Evolutionary conservation across 2,797 vertebrate species (phyloP), one percentile per base, ranked within the genome.

Genomic region (Potorous gilbertii): DNA sequence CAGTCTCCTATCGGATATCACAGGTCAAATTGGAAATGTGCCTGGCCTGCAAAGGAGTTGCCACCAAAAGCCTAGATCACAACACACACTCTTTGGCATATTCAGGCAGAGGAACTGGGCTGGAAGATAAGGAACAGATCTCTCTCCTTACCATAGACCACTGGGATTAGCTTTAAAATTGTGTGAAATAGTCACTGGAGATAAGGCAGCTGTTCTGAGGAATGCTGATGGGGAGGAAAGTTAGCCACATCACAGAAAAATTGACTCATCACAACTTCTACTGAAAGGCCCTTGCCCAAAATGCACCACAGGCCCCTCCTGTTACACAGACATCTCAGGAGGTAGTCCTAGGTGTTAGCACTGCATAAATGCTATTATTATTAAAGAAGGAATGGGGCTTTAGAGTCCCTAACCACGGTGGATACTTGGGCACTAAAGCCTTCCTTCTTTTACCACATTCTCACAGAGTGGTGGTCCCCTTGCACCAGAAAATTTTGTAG

Each of bases 171-270:
- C 98, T 99, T 99, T 98, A 99, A 98, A 97, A 99, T 99, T 0
- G 99, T 99, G 98, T 99, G 99, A 97, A 99, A 98, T 0, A 99
- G 99, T 97, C 99, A 99, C 98, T 99, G 99, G 98, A 99, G 99
- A 98, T 99, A 99, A 90, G 99, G 99, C 98, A 99, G 99, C 97
- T 99, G 99, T 93, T 99, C 99, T 99, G 98, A 97, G 95, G 96
- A 94, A 97, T 59, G 46, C 29, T 98, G 94, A 56, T 56, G 29
- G 95, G 50, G 56, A 90, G 92, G 29, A 92, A 52, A 57, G 87
- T 52, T 93, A 92, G 55, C 14, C 6, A 31, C 4, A 90, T 54
- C 16, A 55, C 90, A 54, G 28, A 90, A 90, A 54, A 54, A 54
- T 14, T 14, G 52, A 21, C 52, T 90, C 2, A 14, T 55, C 28